phyloP scores from a whole-genome alignment of 2,797 vertebrate species.

The Catostomus latipinnis region DNA sequence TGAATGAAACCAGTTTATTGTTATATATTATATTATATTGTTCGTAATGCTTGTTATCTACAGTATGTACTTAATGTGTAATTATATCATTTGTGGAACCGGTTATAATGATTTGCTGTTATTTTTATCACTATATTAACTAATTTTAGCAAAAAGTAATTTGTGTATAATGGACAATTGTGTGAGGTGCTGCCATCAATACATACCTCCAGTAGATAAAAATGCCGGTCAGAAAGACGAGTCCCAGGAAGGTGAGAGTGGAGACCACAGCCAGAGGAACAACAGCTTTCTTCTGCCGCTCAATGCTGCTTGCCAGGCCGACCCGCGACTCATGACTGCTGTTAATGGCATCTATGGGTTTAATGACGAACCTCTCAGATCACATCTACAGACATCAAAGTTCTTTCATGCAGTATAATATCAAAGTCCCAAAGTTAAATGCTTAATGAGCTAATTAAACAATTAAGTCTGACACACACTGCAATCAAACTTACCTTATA shows the following conservation, averaged over 20 bases:
- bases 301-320: conserved; percentile 83
- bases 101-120: no score
- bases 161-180: background rate
- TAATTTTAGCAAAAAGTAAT: no score
- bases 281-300: conserved; percentile 85
- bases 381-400: background rate
- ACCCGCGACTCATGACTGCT: conserved; percentile 97
- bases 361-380: conserved; percentile 70
- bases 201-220: conserved; percentile 98
- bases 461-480: background rate
- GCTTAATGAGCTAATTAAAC: background rate
- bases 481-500: background rate
- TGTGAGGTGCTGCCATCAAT: background rate
- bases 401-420: background rate
- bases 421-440: background rate
- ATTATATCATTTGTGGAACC: no score
- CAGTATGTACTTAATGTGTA: no score
- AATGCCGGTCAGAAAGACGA: conserved; percentile 92
- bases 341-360: conserved; percentile 91
- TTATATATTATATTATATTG: no score
- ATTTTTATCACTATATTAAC: no score
- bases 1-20: no score
- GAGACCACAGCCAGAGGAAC: conserved; percentile 94
- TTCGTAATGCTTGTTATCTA: no score
- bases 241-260: conserved; percentile 89